Evolutionary conservation across 2,113 vertebrate genomes (phyloP).

Genomic region (Setophaga kirtlandii): DNA sequence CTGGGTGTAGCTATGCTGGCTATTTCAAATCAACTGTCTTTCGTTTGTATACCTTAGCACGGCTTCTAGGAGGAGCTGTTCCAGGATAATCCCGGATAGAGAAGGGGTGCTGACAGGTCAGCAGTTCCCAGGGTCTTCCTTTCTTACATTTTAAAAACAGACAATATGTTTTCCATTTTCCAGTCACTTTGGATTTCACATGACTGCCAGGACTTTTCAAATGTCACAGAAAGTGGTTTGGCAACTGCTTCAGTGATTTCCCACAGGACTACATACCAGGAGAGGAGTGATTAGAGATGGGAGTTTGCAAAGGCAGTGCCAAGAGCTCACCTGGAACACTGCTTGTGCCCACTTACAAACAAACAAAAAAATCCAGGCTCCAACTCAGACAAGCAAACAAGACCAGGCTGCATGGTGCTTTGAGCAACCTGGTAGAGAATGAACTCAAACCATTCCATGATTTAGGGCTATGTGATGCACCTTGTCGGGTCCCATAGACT

Average conservation of each 20-base stretch:
- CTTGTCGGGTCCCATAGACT: neutral
- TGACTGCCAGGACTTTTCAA: neutral
- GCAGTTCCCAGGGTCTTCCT: neutral
- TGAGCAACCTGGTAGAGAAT: neutral
- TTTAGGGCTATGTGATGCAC: accelerated
- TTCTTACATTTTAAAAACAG: neutral
- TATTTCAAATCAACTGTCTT: neutral
- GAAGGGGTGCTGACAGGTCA: accelerated
- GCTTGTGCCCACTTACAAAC: neutral
- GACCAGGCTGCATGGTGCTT: neutral
- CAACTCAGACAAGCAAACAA: neutral
- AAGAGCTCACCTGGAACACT: neutral
- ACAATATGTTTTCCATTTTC: neutral
- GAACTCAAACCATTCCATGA: neutral
- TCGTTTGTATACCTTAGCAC: accelerated
- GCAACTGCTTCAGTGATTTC: neutral
- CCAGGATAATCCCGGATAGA: neutral
- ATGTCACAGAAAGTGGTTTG: neutral
- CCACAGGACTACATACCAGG: neutral
- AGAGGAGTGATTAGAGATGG: neutral
- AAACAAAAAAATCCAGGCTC: no score
- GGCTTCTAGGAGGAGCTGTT: neutral
- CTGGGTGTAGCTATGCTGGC: neutral
- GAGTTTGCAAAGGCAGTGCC: neutral
- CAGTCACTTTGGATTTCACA: neutral